phyloP scores from a whole-genome alignment of 2,888 invertebrate genomes.

The Caradrina clavipalpis region DNA sequence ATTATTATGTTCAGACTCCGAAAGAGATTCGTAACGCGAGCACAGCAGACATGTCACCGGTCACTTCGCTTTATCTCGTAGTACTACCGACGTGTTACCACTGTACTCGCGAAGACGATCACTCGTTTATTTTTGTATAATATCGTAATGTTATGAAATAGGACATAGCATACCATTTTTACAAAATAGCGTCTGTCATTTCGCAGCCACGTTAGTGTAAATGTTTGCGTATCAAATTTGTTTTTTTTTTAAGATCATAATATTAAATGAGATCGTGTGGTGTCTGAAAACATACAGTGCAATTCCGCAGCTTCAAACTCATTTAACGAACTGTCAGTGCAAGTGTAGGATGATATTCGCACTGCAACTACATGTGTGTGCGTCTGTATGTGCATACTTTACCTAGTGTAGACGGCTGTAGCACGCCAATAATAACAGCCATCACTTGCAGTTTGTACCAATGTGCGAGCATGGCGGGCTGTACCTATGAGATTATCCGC shows the following conservation, averaged over 20 bases:
- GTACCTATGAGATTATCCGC: conserved; percentile 28
- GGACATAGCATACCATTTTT: not conserved
- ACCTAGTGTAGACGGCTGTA: no score
- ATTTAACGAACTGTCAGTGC: conserved; percentile 8
- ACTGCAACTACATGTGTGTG: not conserved
- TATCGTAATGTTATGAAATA: not conserved
- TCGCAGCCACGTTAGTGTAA: not conserved
- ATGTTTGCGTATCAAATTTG: not conserved
- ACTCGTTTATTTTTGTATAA: not conserved
- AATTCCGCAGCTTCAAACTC: conserved; percentile 37
- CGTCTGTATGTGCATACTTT: no score
- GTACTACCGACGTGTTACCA: not conserved
- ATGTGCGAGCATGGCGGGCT: not conserved
- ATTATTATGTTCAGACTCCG: no score
- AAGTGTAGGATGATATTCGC: not conserved
- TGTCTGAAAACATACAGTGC: not conserved
- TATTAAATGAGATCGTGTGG: conserved; percentile 10
- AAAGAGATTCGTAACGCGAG: no score
- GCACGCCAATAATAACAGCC: not conserved
- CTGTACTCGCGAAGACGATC: not conserved
- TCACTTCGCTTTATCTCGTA: no score
- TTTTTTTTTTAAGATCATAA: no score
- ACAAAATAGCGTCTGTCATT: not conserved
- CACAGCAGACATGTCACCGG: no score
- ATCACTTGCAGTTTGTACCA: not conserved